Percentiles rank a stretch among this genome's conserved stretches.
Conservation (phyloP, 1,140 invertebrate species). For the Lepidostoma basale region DNA sequence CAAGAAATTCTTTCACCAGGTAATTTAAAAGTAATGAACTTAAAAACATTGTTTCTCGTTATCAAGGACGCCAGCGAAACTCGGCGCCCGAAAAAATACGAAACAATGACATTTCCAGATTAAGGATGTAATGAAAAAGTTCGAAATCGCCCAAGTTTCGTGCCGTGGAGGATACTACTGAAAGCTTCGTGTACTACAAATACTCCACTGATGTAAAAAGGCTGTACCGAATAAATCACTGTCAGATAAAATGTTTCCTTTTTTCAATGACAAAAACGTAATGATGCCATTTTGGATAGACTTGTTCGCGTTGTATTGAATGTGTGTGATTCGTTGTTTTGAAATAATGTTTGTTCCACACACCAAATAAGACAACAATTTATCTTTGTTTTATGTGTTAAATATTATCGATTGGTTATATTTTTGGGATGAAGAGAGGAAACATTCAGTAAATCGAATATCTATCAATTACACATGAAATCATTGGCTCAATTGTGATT, state of each 20-base stretch:
- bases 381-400: too few species aligned
- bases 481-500: too few species aligned
- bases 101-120: constrained; percentile 31
- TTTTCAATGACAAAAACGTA: constrained; percentile 30
- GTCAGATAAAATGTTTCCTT: constrained; percentile 24
- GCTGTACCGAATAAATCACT: constrained; percentile 31
- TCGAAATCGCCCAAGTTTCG: constrained; percentile 19
- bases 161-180: constrained; percentile 3
- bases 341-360: constrained; percentile 8
- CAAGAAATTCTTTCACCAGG: not conserved
- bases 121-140: constrained; percentile 32
- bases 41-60: constrained; percentile 2
- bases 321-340: constrained; percentile 22
- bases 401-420: too few species aligned
- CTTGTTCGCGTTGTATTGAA: constrained; percentile 24
- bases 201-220: constrained; percentile 27
- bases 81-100: constrained; percentile 15
- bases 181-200: constrained; percentile 25
- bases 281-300: constrained; percentile 26
- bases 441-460: too few species aligned
- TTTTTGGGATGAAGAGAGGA: too few species aligned
- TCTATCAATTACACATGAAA: too few species aligned
- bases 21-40: constrained; percentile 10
- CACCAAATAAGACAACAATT: too few species aligned
- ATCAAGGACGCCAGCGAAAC: not conserved